These are phyloP conservation scores for Lepidocyrtinus sp. DNA, from an alignment of 2,888 invertebrate genomes.

Conservation along the genomic window DNA sequence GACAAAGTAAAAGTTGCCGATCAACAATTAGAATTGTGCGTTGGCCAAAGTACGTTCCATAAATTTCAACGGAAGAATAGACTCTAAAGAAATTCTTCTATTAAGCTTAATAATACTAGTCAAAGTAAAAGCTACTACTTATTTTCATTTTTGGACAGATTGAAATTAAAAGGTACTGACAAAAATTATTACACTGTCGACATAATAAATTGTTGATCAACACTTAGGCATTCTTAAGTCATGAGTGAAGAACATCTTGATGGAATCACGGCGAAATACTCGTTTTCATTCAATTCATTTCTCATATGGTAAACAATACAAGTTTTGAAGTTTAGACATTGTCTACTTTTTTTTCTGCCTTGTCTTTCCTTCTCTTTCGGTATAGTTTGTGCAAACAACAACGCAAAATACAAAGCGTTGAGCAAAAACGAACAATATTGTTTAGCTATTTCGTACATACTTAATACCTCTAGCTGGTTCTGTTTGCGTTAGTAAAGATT, in stretches of 20 bases:
- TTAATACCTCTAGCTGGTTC: neutral
- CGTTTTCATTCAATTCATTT: neutral
- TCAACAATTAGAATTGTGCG: neutral
- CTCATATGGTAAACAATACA: neutral
- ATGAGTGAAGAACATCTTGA: neutral
- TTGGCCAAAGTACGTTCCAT: neutral
- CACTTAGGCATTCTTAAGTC: slow-evolving; percentile 7
- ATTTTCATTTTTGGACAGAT: slow-evolving; percentile 40
- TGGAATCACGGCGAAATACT: neutral
- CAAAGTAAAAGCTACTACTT: slow-evolving; percentile 16
- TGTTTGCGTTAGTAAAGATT: slow-evolving; percentile 30
- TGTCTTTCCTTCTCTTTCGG: no score
- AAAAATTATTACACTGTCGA: slow-evolving; percentile 58
- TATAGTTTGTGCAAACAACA: neutral
- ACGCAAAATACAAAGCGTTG: neutral
- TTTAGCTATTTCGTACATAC: slow-evolving; percentile 44
- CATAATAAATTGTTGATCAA: slow-evolving; percentile 60
- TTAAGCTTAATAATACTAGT: neutral
- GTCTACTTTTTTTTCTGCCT: neutral
- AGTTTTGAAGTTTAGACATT: neutral
- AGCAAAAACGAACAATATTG: neutral
- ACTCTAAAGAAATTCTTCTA: no score
- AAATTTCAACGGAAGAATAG: no score
- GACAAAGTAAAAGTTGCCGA: slow-evolving; percentile 21
- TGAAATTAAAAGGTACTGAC: slow-evolving; percentile 59